Evolutionary conservation across 2,797 vertebrate species (phyloP).

Genomic region (Paguma larvata): DNA sequence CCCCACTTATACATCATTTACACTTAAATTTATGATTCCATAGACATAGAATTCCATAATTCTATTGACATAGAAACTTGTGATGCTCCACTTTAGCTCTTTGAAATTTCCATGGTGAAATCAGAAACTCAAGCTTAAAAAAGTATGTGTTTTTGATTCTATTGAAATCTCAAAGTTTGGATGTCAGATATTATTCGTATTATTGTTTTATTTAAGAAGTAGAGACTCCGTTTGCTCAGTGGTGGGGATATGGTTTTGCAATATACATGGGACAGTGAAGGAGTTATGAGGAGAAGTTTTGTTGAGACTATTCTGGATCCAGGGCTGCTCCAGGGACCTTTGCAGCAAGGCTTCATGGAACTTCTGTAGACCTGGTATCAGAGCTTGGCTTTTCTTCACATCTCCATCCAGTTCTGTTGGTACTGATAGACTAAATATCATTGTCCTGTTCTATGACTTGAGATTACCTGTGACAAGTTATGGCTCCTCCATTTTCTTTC

Average conservation of each 20-base stretch:
- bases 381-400: not conserved
- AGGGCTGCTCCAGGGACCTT: not conserved
- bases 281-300: not conserved
- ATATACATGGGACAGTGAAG: not conserved
- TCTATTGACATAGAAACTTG: not conserved
- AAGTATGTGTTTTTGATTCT: not conserved
- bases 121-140: not conserved
- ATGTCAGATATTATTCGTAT: not conserved
- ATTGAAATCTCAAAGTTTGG: not conserved
- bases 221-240: not conserved
- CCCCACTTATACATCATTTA: not conserved
- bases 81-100: not conserved
- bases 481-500: conserved; percentile 24
- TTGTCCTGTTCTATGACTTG: conserved; percentile 36
- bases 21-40: not conserved
- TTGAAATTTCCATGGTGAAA: conserved; percentile 16
- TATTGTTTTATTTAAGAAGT: not conserved
- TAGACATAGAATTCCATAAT: no score
- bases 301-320: not conserved
- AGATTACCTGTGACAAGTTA: not conserved
- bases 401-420: not conserved
- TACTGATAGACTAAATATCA: not conserved
- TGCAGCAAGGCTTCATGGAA: not conserved
- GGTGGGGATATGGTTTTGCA: not conserved
- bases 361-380: not conserved